Evolutionary conservation across 2,797 vertebrate species (phyloP).

Genomic region (Acrossocheilus fasciatus): DNA sequence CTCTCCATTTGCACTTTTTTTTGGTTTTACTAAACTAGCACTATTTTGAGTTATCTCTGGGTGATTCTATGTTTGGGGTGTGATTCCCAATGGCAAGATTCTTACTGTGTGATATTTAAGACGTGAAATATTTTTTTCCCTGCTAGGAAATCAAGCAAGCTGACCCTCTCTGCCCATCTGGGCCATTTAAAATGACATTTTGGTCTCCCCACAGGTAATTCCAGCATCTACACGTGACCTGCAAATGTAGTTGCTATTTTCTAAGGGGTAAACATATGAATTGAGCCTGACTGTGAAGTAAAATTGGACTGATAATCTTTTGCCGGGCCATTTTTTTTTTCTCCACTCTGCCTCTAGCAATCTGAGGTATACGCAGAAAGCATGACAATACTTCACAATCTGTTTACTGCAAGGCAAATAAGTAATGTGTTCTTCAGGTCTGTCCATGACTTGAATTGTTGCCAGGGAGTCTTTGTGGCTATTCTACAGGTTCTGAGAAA

Average conservation of each 20-base stretch:
- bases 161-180: background rate
- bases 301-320: conserved; percentile 54
- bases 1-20: conserved; percentile 22
- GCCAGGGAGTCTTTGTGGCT: conserved; percentile 17
- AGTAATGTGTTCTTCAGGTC: conserved; percentile 37
- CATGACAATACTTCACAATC: conserved; percentile 43
- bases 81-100: conserved; percentile 18
- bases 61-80: conserved; percentile 21
- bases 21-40: conserved; percentile 1
- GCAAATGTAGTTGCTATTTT: conserved; percentile 25
- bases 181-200: conserved; percentile 25
- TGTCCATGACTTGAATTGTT: conserved; percentile 36
- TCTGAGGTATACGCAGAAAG: conserved; percentile 30
- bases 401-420: conserved; percentile 40
- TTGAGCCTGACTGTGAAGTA: conserved; percentile 43
- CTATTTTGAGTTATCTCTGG: conserved; percentile 5
- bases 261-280: conserved; percentile 38
- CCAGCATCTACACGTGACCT: conserved; percentile 20
- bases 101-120: conserved; percentile 16
- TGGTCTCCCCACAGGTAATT: conserved; percentile 28
- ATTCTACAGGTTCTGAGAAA: conserved; percentile 26
- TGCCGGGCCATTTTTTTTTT: background rate
- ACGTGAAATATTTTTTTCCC: conserved; percentile 24
- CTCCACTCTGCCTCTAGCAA: conserved; percentile 19
- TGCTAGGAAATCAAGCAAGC: conserved; percentile 27